phyloP scores from a whole-genome alignment of 2,113 vertebrate genomes.

The Puffinus mauretanicus region DNA sequence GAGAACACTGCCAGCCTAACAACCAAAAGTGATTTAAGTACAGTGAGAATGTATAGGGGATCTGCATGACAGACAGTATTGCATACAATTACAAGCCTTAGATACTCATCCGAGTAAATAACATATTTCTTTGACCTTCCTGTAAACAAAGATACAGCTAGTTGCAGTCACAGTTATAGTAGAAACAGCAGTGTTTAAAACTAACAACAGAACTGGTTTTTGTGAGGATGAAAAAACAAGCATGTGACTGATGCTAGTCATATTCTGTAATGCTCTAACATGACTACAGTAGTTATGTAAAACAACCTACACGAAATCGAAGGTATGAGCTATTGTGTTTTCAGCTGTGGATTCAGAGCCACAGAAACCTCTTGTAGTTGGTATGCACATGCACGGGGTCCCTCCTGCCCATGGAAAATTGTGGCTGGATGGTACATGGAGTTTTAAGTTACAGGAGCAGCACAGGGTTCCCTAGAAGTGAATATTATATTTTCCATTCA shows the following conservation, averaged over 20 bases:
- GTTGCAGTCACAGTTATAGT: neutral
- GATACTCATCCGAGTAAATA: neutral
- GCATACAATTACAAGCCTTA: neutral
- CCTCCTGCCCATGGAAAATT: neutral
- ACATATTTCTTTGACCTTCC: neutral
- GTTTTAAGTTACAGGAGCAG: neutral
- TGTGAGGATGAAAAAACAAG: neutral
- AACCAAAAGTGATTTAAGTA: neutral
- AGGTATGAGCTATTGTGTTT: neutral
- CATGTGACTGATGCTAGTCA: neutral
- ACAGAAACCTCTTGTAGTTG: neutral
- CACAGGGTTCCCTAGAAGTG: neutral
- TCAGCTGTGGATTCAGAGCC: neutral
- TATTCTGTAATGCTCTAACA: neutral
- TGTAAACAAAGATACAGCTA: neutral
- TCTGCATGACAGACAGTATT: neutral
- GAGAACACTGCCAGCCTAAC: neutral
- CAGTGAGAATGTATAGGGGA: neutral
- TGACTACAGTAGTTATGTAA: neutral
- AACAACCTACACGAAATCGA: neutral
- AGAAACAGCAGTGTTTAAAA: neutral
- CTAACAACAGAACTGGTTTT: neutral
- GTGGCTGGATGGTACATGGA: neutral
- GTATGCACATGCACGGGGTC: neutral
- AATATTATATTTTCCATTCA: neutral